Conservation (phyloP, 2,888 invertebrate species). For the Ennomos fuscantarius region DNA sequence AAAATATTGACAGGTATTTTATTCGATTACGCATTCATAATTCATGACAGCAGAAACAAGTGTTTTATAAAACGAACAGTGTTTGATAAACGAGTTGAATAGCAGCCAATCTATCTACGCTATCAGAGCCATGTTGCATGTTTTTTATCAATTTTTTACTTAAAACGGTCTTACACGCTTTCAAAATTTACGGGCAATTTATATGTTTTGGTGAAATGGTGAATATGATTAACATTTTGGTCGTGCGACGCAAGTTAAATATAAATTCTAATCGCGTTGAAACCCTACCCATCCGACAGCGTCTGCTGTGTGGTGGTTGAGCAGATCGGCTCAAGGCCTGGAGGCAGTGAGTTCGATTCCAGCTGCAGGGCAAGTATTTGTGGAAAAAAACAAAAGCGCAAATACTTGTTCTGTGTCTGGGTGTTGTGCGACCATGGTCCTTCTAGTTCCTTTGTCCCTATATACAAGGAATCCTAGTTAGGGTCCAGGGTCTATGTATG, state of each 20-base stretch:
- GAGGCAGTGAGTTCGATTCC: too few species aligned
- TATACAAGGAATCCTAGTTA: too few species aligned
- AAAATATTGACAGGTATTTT: constrained; percentile 14
- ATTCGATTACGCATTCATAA: constrained; percentile 24
- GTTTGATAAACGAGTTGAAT: constrained; percentile 33
- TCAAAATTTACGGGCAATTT: constrained; percentile 19
- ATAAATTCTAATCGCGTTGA: neutral
- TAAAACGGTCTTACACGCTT: constrained; percentile 17
- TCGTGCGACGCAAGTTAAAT: neutral
- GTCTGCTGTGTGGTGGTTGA: too few species aligned
- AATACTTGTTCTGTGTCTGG: too few species aligned
- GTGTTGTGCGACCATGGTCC: too few species aligned
- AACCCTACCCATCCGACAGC: too few species aligned
- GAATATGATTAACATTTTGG: constrained; percentile 5
- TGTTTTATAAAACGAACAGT: constrained; percentile 29
- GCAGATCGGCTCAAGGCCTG: too few species aligned
- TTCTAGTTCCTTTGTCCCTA: too few species aligned
- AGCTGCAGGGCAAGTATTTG: too few species aligned
- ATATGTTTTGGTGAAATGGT: constrained; percentile 16
- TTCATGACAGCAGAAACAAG: constrained; percentile 31
- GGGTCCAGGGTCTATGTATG: too few species aligned
- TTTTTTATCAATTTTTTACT: constrained; percentile 26
- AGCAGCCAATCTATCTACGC: constrained; percentile 31
- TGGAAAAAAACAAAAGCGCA: too few species aligned
- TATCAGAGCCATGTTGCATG: constrained; percentile 26